phyloP scores from a whole-genome alignment of 2,888 invertebrate species.

The Hirudinaria manillensis region DNA sequence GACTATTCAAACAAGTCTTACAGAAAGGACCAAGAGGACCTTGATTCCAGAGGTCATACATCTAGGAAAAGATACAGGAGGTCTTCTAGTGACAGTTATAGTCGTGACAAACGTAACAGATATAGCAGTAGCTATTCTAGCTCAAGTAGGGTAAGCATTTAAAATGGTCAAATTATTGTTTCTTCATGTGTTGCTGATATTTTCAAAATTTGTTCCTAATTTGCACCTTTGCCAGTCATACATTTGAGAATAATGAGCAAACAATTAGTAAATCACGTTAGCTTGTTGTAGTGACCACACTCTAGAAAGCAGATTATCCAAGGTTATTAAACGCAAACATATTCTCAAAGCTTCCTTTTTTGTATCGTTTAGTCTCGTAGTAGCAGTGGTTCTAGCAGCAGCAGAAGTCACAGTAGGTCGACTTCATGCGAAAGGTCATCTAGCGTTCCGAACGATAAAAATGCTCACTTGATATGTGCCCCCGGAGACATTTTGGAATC shows the following conservation, averaged over 20 bases:
- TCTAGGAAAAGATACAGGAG: constrained; percentile 11
- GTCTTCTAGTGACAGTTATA: constrained; percentile 4
- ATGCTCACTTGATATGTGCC: constrained; percentile 99
- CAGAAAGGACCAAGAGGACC: not conserved
- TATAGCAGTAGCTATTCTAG: constrained; percentile 20
- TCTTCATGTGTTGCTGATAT: not conserved
- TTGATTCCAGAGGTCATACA: not conserved
- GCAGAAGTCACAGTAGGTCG: constrained; percentile 17
- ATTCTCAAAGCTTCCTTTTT: not conserved
- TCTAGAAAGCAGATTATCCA: too few relatives aligned
- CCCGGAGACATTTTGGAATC: constrained; percentile 96
- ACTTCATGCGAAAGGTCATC: constrained; percentile 13
- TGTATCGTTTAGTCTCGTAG: constrained; percentile 1
- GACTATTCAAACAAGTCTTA: not conserved
- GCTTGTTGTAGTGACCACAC: too few relatives aligned
- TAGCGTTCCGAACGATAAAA: constrained; percentile 74
- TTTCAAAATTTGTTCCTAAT: not conserved
- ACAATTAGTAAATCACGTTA: too few relatives aligned
- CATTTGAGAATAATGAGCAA: too few relatives aligned
- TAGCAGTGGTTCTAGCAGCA: constrained; percentile 29
- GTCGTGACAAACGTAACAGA: constrained; percentile 5
- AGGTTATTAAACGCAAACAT: too few relatives aligned
- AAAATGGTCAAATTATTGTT: not conserved
- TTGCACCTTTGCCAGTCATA: not conserved
- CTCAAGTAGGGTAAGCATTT: not conserved